Evolutionary conservation across 1,140 invertebrate genomes (phyloP), one percentile per base, ranked within the genome.

Genomic region (Portunus trituberculatus): DNA sequence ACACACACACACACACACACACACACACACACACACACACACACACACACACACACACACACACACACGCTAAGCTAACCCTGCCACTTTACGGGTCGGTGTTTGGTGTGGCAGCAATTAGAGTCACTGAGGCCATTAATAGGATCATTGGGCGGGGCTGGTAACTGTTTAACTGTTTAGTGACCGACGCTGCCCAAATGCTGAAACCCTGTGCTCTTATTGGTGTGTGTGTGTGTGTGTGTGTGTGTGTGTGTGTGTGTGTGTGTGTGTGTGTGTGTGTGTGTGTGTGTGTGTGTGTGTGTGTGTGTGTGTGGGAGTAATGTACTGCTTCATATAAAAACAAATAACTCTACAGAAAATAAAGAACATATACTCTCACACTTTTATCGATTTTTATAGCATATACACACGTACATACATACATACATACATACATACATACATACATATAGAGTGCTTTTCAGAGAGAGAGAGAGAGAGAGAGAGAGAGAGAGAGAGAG

Each of bases 141-240:
- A 39, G 1, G 46, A 8, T 39, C 48, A 91, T 91, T 91, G 10
- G 32, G 29, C 48, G 59, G 48, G 0, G 1, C 25, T 0, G 25
- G n/a, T n/a, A n/a, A n/a, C n/a, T n/a, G n/a, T n/a, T n/a, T 29
- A 59, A 91, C 29, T 59, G 52, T 91, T 89, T 91, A 91, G 46
- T 28, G 46, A 28, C 25, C 89, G 25, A 3, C 3, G 86, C 10
- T 88, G 86, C 32, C 86, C 1, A 46, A 88, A 88, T 32, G 45
- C 52, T 59, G 10, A 59, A 14, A 20, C 16, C 3, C 52, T 20
- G 52, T 88, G 86, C 20, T 45, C 0, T 25, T 29, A 1, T 32
- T 88, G n/a, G 4, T 25, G 31, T 88, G 59, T 92, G 59, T 28
- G 12, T 92, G 59, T 92, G 8, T 59, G 59, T 76, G 25, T 92